Conservation (phyloP, 1,140 invertebrate genomes). For the Drosophila pandora region DNA sequence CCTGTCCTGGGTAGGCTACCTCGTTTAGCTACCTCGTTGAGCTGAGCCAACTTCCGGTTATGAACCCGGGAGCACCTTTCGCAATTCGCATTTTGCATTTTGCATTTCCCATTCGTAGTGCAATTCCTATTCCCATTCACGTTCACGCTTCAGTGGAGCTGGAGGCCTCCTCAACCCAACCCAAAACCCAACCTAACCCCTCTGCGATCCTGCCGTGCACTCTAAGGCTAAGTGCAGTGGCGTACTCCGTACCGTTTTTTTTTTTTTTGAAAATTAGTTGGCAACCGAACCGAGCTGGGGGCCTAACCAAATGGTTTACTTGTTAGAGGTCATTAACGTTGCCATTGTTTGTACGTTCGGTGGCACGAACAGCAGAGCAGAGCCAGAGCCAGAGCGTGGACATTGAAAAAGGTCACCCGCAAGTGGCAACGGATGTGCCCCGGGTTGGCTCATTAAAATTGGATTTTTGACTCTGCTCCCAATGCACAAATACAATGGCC, state of each 20-base stretch:
- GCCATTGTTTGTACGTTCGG: constrained; percentile 54
- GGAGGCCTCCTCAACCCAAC: neutral
- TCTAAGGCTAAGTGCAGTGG: constrained; percentile 46
- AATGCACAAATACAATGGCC: constrained; percentile 65
- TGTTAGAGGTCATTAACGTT: constrained; percentile 81
- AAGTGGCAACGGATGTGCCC: constrained; percentile 59
- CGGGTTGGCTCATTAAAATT: constrained; percentile 71
- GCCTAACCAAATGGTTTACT: constrained; percentile 68
- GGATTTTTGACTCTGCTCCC: constrained; percentile 47
- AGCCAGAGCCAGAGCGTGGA: too few species aligned
- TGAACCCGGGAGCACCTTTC: constrained; percentile 56
- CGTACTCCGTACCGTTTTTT: constrained; percentile 20
- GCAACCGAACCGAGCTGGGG: constrained; percentile 28
- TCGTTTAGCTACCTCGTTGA: constrained; percentile 3
- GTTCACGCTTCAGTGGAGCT: constrained; percentile 72
- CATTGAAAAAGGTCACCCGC: constrained; percentile 68
- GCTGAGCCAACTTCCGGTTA: constrained; percentile 71
- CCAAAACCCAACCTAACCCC: neutral
- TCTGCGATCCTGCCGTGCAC: constrained; percentile 27
- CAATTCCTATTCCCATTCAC: constrained; percentile 66
- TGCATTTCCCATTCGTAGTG: constrained; percentile 23
- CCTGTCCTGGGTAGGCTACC: neutral
- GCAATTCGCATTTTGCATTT: constrained; percentile 47
- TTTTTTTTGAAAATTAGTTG: constrained; percentile 58
- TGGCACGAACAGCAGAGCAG: constrained; percentile 8